phyloP scores from a whole-genome alignment of 2,888 invertebrate genomes.

The Bugulina stolonifera region DNA sequence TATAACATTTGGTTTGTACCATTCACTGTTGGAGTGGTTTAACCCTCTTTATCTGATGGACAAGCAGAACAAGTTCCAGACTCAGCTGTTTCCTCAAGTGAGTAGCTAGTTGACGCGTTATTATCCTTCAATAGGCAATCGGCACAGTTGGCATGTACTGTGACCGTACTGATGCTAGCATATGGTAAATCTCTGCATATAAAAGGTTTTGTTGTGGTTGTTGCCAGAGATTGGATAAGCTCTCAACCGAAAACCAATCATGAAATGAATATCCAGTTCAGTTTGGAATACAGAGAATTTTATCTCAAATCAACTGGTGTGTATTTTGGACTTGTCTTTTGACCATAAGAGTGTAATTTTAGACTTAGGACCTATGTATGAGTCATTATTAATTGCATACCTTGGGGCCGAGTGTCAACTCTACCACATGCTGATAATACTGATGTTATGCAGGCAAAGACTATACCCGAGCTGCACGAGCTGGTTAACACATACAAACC shows the following conservation, averaged over 20 bases:
- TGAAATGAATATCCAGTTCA: too few relatives aligned
- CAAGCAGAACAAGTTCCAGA: constrained; percentile 58
- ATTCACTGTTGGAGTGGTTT: constrained; percentile 55
- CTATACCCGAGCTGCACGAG: constrained; percentile 67
- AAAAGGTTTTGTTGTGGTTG: too few relatives aligned
- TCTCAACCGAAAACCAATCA: too few relatives aligned
- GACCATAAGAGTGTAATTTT: too few relatives aligned
- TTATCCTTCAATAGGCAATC: neutral
- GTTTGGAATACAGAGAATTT: too few relatives aligned
- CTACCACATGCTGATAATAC: neutral
- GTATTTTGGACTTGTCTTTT: too few relatives aligned
- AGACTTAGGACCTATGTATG: too few relatives aligned
- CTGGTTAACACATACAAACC: constrained; percentile 48
- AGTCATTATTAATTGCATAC: too few relatives aligned
- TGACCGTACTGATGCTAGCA: neutral
- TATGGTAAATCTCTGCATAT: neutral
- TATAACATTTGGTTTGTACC: constrained; percentile 57
- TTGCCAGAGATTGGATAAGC: too few relatives aligned
- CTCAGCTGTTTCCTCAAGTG: constrained; percentile 61
- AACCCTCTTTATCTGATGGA: constrained; percentile 53
- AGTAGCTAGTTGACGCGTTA: neutral
- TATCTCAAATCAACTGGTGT: too few relatives aligned
- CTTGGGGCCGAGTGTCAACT: neutral
- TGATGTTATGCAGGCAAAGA: constrained; percentile 38
- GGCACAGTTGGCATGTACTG: neutral